A percentile compares a stretch with the other conserved stretches of the same genome.
Evolutionary conservation across 1,140 invertebrate species (phyloP).

Genomic region (silkworm (Bombyx mori)): ASM3026992v2 NC_085119.1:12682001-12682500

Average conservation of each 20-base stretch:
- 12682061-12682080: no score
- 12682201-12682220: slow-evolving; percentile 10
- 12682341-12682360: neutral
- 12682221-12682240: slow-evolving; percentile 25
- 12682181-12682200: slow-evolving; percentile 21
- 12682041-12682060: no score
- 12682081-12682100: neutral
- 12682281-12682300: slow-evolving; percentile 22
- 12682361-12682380: no score
- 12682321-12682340: slow-evolving; percentile 10
- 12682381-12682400: no score
- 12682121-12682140: neutral
- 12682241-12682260: slow-evolving; percentile 28
- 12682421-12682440: no score
- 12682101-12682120: neutral
- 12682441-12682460: no score
- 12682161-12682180: slow-evolving; percentile 13
- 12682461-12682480: no score
- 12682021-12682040: no score
- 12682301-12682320: slow-evolving; percentile 9
- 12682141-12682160: no score
- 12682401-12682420: no score
- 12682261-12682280: slow-evolving; percentile 30
- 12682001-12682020: no score
- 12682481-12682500: no score